Evolutionary conservation across 2,888 invertebrate genomes (phyloP), one percentile per base, ranked within the genome.

Genomic region (Noctua janthina): DNA sequence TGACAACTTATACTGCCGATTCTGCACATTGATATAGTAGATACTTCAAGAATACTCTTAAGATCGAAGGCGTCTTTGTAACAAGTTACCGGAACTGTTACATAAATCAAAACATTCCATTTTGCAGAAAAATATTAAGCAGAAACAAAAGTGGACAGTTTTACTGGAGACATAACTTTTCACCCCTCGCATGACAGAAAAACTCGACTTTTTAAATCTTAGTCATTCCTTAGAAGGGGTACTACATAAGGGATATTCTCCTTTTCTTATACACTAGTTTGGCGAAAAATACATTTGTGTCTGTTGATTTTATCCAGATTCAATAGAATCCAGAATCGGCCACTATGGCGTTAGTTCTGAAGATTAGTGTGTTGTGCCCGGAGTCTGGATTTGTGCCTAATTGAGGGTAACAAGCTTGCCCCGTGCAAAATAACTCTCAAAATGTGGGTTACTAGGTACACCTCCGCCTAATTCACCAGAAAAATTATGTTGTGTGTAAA

Each of bases 61-160:
- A 10, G 49, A n/a, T 20, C 20, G 3, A 35, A 35, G 17, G 6
- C 17, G 15, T 66, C 23, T 13, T 51, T 39, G 1, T 54, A 43
- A 67, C 15, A 74, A 66, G 59, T 76, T 51, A 39, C 54, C 13
- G 29, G n/a, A 51, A 70, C 69, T 39, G 51, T 20, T 29, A 64
- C 23, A 76, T 66, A 73, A 77, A 85, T 81, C 59, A 74, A 54
- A 81, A 81, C 67, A 62, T 70, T 70, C 39, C 46, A 75, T 77
- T 56, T 74, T 43, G 59, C 62, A 46, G 72, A 70, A 78, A 83
- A 77, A 81, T 81, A 77, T 77, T 75, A 80, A 77, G 51, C 56
- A 54, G 82, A 73, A 78, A 87, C 73, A 85, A 70, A 80, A 73
- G 43, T 70, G 74, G 74, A 85, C 85, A 77, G 74, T 68, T 81